Evolutionary conservation across 1,140 invertebrate genomes (phyloP).

Genomic region (Diprion similis): DNA sequence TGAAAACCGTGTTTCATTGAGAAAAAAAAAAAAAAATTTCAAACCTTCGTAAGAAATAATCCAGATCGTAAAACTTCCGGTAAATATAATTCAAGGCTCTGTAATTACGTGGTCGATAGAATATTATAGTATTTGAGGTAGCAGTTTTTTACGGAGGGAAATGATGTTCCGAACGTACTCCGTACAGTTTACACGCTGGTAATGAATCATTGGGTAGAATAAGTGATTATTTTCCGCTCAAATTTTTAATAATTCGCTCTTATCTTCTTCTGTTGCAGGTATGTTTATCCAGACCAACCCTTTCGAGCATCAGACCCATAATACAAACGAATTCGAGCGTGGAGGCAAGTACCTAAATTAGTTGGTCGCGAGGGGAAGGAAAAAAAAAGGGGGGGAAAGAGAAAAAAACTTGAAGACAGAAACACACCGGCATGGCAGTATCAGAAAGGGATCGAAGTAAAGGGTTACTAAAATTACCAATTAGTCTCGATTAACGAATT

Average conservation of each 20-base stretch:
- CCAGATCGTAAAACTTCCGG: too few species aligned
- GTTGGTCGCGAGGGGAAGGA: background rate
- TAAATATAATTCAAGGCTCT: too few species aligned
- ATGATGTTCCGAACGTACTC: too few species aligned
- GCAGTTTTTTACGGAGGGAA: too few species aligned
- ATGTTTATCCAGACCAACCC: conserved; percentile 13
- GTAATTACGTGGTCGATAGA: too few species aligned
- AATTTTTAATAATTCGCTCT: conserved; percentile 21
- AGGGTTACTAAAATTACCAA: background rate
- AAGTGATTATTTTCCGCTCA: background rate
- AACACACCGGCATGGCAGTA: too few species aligned
- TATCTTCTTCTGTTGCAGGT: conserved; percentile 33
- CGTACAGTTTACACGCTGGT: too few species aligned
- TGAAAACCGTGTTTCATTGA: too few species aligned
- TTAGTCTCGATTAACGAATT: conserved; percentile 1
- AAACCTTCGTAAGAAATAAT: too few species aligned
- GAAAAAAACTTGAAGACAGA: background rate
- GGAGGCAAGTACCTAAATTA: conserved; percentile 7
- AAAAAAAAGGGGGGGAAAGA: background rate
- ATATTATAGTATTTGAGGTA: too few species aligned
- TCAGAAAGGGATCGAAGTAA: too few species aligned
- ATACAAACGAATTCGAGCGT: background rate
- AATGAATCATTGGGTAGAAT: background rate
- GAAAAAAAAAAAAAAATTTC: too few species aligned
- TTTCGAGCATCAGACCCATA: background rate